Evolutionary conservation across 35 echinoderm and acorn worm genomes (phyloP), one percentile per base, ranked within the genome.

Genomic region (Apostichopus japonicus): DNA sequence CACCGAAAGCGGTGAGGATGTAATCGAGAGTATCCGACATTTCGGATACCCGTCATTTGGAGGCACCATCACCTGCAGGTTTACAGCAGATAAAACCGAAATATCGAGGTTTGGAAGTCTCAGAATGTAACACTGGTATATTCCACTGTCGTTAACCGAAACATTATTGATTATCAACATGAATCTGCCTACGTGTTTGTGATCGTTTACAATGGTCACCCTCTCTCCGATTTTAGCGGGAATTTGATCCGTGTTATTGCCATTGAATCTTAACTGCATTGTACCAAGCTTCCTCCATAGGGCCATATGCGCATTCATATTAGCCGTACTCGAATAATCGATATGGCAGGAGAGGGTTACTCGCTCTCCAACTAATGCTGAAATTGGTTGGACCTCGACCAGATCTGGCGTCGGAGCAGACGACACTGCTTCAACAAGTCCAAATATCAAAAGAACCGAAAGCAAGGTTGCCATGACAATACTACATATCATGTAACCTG

Each of bases 71-170:
- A 90, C 88, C 14, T 24, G 19, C 8, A 90, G 72, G 13, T 78
- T 90, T 6, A 90, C 88, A 55, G 88, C 70, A 19, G 67, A 55
- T 56, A 77, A 44, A 56, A 90, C 88, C 6, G 88, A 90, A 16
- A 90, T 55, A 8, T 24, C 65, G 19, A 90, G 72, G 62, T 90
- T 55, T 77, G 88, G 72, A 24, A 90, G 19, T 6, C 44, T 23
- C 1, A 77, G 24, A 17, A 90, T 78, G 53, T 73, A 90, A 33
- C 88, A 90, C 73, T 90, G 88, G 52, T 90, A 90, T 9, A 90
- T 78, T 75, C 88, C 88, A 23, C 53, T 53, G 72, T 90, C 88
- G 53, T 78, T 77, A 16, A 77, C 65, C 19, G 65, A 54, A 75
- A 90, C 67, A 1, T 90, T 52, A 13, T 77, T 90, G 1, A 90